Conservation (phyloP, 2,797 vertebrate species). For the Eurystomus glaucurus region DNA sequence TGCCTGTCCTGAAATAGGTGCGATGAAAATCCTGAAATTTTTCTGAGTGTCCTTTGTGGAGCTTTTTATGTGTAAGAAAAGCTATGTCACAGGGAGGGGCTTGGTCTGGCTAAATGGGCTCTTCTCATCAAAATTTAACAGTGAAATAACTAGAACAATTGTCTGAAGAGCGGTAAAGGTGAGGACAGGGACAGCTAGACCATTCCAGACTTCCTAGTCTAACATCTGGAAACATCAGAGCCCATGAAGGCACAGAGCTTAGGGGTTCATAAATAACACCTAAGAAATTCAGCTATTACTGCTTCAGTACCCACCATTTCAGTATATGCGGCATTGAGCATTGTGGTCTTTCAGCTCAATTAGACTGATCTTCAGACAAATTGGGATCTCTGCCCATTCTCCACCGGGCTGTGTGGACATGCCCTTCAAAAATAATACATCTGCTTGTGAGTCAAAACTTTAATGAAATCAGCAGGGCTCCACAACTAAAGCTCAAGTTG, state of each 20-base stretch:
- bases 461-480: background rate
- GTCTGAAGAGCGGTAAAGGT: background rate
- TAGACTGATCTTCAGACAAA: background rate
- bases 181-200: background rate
- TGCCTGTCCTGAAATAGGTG: background rate
- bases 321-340: background rate
- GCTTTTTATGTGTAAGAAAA: background rate
- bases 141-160: background rate
- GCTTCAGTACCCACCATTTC: background rate
- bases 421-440: background rate
- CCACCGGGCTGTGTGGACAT: background rate
- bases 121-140: background rate
- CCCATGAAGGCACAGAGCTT: background rate
- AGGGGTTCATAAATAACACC: background rate
- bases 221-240: background rate
- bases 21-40: background rate
- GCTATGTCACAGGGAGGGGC: background rate
- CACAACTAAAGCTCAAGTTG: background rate
- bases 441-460: background rate
- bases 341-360: background rate
- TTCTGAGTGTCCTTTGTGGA: background rate
- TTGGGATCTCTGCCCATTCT: background rate
- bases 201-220: background rate
- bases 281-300: background rate
- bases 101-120: fast-evolving